Conservation (phyloP, 2,113 vertebrate species). For the Edolisoma coerulescens region DNA sequence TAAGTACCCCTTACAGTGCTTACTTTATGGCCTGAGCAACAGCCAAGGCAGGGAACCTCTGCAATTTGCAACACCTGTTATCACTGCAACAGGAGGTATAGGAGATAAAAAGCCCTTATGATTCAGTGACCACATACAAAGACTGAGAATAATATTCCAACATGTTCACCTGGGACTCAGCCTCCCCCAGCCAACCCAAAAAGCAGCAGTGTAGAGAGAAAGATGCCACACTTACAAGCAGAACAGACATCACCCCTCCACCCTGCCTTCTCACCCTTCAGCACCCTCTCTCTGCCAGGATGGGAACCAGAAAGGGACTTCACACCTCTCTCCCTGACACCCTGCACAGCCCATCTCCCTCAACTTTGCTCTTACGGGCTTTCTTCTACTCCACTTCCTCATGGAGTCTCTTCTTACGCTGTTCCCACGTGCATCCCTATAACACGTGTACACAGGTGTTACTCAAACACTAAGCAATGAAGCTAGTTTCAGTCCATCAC, state of each 20-base stretch:
- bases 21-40: neutral
- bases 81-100: neutral
- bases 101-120: neutral
- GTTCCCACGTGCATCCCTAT: neutral
- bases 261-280: neutral
- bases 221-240: neutral
- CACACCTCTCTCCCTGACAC: neutral
- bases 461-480: neutral
- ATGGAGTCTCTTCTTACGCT: neutral
- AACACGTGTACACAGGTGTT: fast-evolving
- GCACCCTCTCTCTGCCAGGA: neutral
- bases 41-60: neutral
- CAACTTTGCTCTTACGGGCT: neutral
- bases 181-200: neutral
- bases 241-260: fast-evolving
- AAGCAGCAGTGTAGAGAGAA: neutral
- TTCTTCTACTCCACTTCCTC: neutral
- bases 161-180: neutral
- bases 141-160: neutral
- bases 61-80: neutral
- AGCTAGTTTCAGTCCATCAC: neutral
- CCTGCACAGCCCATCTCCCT: neutral
- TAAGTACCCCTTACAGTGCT: neutral
- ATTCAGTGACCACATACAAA: neutral
- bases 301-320: neutral